Percentiles rank a stretch among this genome's conserved stretches.
Evolutionary conservation across 2,888 invertebrate species (phyloP).

Genomic region (Thymelicus lineola): DNA sequence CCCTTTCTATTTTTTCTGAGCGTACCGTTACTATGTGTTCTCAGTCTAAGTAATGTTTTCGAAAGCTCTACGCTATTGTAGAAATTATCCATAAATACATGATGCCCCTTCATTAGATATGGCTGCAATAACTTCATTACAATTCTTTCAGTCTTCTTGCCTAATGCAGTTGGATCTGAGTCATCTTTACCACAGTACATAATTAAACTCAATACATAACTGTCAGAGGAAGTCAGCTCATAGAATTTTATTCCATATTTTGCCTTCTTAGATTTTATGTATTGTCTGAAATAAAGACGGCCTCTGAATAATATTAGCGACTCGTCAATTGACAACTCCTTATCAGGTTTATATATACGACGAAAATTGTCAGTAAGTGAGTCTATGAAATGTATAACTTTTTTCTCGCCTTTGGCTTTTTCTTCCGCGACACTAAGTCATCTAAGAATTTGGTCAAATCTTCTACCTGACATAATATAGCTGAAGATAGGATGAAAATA

Average conservation of each 20-base stretch:
- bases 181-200: conserved; percentile 39
- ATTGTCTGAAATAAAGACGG: conserved; percentile 44
- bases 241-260: conserved; percentile 48
- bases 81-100: conserved; percentile 41
- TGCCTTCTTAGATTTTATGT: conserved; percentile 47
- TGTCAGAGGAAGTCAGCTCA: conserved; percentile 39
- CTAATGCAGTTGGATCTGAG: background rate
- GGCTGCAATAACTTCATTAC: conserved; percentile 33
- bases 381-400: conserved; percentile 38
- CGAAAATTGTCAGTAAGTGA: conserved; percentile 37
- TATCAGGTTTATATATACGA: conserved; percentile 35
- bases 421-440: conserved; percentile 40
- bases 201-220: conserved; percentile 41
- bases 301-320: conserved; percentile 44
- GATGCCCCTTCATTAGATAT: conserved; percentile 37
- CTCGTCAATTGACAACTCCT: conserved; percentile 45
- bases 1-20: conserved; percentile 40
- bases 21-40: conserved; percentile 40
- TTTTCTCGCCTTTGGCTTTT: conserved; percentile 40
- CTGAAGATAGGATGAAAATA: conserved; percentile 11
- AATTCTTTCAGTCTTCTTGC: conserved; percentile 32
- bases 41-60: conserved; percentile 35
- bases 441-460: conserved; percentile 43
- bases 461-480: conserved; percentile 37
- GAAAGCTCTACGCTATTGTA: conserved; percentile 38